phyloP scores from a whole-genome alignment of 2,888 invertebrate species.

The Hypolimnas misippus region DNA sequence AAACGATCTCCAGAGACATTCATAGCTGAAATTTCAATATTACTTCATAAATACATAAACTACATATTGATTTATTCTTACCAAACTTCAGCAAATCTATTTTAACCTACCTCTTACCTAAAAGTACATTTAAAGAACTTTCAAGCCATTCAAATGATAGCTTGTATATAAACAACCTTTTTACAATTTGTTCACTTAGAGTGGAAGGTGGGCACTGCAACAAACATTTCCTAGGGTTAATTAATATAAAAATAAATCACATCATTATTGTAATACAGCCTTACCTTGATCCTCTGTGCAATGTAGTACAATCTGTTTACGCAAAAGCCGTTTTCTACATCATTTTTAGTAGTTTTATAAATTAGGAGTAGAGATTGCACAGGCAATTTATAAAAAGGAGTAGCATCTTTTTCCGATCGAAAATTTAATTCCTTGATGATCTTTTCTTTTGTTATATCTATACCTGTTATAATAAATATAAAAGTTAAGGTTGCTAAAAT shows the following conservation, averaged over 20 bases:
- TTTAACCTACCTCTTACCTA: conserved; percentile 59
- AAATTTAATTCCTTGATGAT: conserved; percentile 72
- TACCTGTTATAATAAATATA: conserved; percentile 47
- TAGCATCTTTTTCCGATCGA: conserved; percentile 74
- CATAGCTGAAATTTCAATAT: conserved; percentile 62
- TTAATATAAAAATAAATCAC: no score
- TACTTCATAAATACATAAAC: neutral
- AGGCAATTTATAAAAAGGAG: conserved; percentile 79
- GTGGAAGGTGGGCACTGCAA: conserved; percentile 68
- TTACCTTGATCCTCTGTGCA: conserved; percentile 73
- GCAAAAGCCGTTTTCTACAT: conserved; percentile 65
- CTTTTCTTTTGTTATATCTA: conserved; percentile 59
- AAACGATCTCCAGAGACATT: conserved; percentile 82
- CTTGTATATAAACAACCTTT: conserved; percentile 81
- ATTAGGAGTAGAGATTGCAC: conserved; percentile 61
- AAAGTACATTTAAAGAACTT: conserved; percentile 77
- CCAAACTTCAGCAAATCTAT: neutral
- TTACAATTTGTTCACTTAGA: conserved; percentile 74
- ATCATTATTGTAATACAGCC: neutral
- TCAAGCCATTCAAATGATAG: conserved; percentile 82
- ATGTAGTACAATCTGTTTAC: conserved; percentile 85
- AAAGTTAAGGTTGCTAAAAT: neutral
- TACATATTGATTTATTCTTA: neutral
- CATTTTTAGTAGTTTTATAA: conserved; percentile 64
- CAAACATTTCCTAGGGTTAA: conserved; percentile 20